These are phyloP conservation scores for Nomada flava DNA, from an alignment of 2,888 invertebrate species.

Conservation along the genomic window DNA sequence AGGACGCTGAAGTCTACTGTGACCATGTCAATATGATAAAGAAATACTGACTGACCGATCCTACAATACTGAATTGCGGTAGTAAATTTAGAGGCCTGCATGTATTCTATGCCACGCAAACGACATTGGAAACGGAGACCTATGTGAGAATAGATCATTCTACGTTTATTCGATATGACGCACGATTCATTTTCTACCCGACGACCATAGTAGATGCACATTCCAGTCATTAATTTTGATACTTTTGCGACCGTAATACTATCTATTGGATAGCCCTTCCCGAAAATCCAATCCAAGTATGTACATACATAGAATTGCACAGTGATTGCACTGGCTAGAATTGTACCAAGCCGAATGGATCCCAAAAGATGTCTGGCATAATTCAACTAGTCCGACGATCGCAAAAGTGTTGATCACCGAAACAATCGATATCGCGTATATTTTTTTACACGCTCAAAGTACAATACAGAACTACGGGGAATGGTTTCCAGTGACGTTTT, in stretches of 20 bases:
- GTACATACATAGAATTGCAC: not conserved
- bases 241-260: constrained; percentile 21
- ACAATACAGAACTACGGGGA: constrained; percentile 23
- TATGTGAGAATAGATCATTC: constrained; percentile 4
- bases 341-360: not conserved
- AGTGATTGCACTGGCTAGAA: not conserved
- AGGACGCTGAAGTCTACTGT: constrained; percentile 44
- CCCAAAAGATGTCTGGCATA: not conserved
- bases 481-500: constrained; percentile 63
- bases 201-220: constrained; percentile 4
- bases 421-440: constrained; percentile 46
- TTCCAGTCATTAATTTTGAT: constrained; percentile 20
- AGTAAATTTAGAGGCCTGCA: constrained; percentile 28
- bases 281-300: not conserved
- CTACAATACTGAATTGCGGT: constrained; percentile 41
- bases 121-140: constrained; percentile 56
- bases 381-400: constrained; percentile 10
- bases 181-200: constrained; percentile 31
- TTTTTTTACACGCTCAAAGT: constrained; percentile 47
- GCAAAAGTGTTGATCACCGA: constrained; percentile 30
- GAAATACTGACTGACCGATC: constrained; percentile 38
- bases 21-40: constrained; percentile 41
- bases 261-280: too few species aligned
- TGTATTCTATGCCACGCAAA: constrained; percentile 35
- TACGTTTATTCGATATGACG: constrained; percentile 15